phyloP scores from a whole-genome alignment of 2,797 vertebrate genomes.

The Hippoglossus hippoglossus region DNA sequence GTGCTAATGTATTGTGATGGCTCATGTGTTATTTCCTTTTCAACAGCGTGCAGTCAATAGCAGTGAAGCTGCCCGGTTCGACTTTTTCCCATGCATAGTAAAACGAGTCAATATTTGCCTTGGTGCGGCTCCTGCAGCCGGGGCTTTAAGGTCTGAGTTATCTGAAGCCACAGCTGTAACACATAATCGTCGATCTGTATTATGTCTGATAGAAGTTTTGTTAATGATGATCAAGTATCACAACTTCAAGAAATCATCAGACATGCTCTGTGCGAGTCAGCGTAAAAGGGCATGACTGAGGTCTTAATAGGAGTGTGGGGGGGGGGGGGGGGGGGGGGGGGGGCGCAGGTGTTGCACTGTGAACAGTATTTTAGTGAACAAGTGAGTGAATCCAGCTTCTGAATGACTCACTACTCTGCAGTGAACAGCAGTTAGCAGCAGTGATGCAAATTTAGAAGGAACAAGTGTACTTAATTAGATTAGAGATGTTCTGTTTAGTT shows the following conservation, averaged over 20 bases:
- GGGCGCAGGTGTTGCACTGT: too few species aligned
- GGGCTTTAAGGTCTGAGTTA: constrained; percentile 12
- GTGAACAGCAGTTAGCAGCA: neutral
- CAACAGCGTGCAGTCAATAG: neutral
- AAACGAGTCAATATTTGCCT: constrained; percentile 62
- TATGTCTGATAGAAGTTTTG: constrained; percentile 4
- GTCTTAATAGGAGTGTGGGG: neutral
- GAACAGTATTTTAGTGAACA: neutral
- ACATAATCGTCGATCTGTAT: constrained; percentile 2
- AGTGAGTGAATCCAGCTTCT: neutral
- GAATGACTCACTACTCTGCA: neutral
- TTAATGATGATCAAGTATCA: constrained; percentile 3
- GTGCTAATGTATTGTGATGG: constrained; percentile 16
- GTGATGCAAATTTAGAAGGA: neutral
- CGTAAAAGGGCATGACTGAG: neutral
- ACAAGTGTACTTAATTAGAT: neutral
- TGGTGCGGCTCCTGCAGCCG: constrained; percentile 30
- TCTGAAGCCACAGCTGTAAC: constrained; percentile 1
- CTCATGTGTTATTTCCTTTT: neutral
- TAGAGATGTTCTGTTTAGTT: neutral
- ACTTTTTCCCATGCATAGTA: constrained; percentile 40
- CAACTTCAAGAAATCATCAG: neutral
- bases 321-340: too few species aligned
- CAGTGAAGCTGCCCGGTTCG: constrained; percentile 11
- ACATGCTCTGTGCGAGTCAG: neutral